Evolutionary conservation across 2,888 invertebrate genomes (phyloP).

Genomic region (Abrostola triplasia): DNA sequence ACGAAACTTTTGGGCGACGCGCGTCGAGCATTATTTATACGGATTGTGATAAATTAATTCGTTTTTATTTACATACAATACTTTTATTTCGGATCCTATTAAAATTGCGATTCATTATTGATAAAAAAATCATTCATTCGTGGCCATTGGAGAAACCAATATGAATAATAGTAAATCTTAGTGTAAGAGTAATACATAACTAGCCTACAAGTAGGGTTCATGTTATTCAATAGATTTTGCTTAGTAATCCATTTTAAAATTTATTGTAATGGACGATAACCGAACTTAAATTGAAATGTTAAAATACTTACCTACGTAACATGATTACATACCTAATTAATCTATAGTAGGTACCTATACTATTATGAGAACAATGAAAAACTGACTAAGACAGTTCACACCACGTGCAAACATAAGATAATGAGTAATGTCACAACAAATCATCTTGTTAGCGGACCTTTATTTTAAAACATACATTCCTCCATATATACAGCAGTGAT

Average conservation of each 20-base stretch:
- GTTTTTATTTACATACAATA: neutral
- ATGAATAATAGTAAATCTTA: too few relatives aligned
- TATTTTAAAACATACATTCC: too few relatives aligned
- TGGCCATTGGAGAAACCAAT: too few relatives aligned
- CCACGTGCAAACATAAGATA: conserved; percentile 9
- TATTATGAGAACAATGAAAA: conserved; percentile 25
- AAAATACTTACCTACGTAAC: neutral
- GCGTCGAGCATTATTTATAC: too few relatives aligned
- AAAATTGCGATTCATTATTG: too few relatives aligned
- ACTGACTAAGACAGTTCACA: conserved; percentile 8
- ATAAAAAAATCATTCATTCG: too few relatives aligned
- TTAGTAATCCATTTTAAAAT: neutral
- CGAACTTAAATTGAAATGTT: neutral
- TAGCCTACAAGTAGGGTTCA: too few relatives aligned
- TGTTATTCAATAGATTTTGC: too few relatives aligned
- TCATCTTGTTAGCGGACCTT: neutral
- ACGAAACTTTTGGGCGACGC: conserved; percentile 3
- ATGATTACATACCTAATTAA: conserved; percentile 17
- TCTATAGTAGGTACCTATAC: conserved; percentile 13
- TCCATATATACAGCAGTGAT: too few relatives aligned
- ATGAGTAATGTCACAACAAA: conserved; percentile 9
- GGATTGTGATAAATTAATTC: conserved; percentile 1
- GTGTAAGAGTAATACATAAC: too few relatives aligned
- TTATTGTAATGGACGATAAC: conserved; percentile 1
- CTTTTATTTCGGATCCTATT: too few relatives aligned